Evolutionary conservation across 2,113 vertebrate species (phyloP), one percentile per base, ranked within the genome.

Genomic region (Gymnogyps californianus): DNA sequence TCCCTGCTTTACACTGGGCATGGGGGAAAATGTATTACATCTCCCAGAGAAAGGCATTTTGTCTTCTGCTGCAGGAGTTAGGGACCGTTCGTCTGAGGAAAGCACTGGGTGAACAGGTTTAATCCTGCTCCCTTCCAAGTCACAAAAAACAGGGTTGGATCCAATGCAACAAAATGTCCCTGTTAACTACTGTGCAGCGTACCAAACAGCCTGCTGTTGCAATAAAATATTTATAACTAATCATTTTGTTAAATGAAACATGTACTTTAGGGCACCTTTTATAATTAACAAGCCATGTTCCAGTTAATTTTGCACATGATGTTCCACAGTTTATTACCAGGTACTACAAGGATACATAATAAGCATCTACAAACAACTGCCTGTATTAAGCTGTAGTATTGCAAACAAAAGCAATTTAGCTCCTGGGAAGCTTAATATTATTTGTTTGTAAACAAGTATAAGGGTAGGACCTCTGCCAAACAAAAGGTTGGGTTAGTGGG

Each of bases 151-250:
- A 81, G n/a, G 22, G 29, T 11, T 89, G 57, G 52, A 89, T 40
- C 18, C 65, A 61, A 9, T 29, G 17, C 6, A 16, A 69, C 31
- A 42, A 83, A 81, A 81, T 2, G 2, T 79, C 47, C 13, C 28
- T 12, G 2, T 42, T 93, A 92, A 90, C 38, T 74, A 59, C 49
- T 31, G 16, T 34, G 54, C n/a, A 55, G 40, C 1, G 2, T 54
- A 90, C 20, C 22, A 67, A 83, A 46, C 62, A 83, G 82, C 34
- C 67, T 86, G 55, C 51, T 81, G 18, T 24, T 78, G 59, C 59
- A 62, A 46, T 90, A 55, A 90, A 96, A 92, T 95, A 96, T 94
- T 95, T 90, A 88, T 70, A 90, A 47, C 85, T 92, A 83, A 92
- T 91, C 21, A 58, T 94, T 90, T 90, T 81, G 92, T 88, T 91